Percentiles rank a stretch among this genome's conserved stretches.
Conservation (phyloP, 2,888 invertebrate genomes). For the Steinernema carpocapsae region DNA sequence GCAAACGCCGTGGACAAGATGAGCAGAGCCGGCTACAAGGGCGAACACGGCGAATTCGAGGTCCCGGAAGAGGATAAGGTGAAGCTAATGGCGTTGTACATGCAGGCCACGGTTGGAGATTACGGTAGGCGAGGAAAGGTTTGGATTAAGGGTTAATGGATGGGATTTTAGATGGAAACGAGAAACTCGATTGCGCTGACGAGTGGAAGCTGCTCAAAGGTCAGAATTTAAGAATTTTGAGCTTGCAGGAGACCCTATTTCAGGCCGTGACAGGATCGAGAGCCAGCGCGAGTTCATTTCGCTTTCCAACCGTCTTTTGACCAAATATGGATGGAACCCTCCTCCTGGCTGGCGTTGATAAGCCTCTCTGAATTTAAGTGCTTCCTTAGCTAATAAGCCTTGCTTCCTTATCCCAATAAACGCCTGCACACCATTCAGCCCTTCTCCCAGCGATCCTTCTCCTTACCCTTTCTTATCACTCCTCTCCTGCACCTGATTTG, state of each 20-base stretch:
- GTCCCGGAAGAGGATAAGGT: constrained; percentile 53
- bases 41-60: constrained; percentile 57
- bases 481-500: too few relatives aligned
- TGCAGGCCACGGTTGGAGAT: constrained; percentile 57
- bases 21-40: constrained; percentile 59
- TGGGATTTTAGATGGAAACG: constrained; percentile 57
- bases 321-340: constrained; percentile 63
- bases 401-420: too few relatives aligned
- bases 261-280: constrained; percentile 49
- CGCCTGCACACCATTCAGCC: too few relatives aligned
- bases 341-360: constrained; percentile 38
- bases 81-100: constrained; percentile 53
- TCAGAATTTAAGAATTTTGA: not conserved
- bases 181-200: constrained; percentile 45
- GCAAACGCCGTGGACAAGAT: constrained; percentile 59
- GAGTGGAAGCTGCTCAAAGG: constrained; percentile 51
- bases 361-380: too few relatives aligned
- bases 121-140: constrained; percentile 50
- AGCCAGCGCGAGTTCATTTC: constrained; percentile 57
- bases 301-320: constrained; percentile 53
- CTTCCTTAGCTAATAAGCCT: too few relatives aligned
- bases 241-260: not conserved
- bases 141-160: too few relatives aligned
- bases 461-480: too few relatives aligned
- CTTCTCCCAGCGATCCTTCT: too few relatives aligned